Conservation (phyloP, 2,888 invertebrate species). For the Apomyelois bistriatella region DNA sequence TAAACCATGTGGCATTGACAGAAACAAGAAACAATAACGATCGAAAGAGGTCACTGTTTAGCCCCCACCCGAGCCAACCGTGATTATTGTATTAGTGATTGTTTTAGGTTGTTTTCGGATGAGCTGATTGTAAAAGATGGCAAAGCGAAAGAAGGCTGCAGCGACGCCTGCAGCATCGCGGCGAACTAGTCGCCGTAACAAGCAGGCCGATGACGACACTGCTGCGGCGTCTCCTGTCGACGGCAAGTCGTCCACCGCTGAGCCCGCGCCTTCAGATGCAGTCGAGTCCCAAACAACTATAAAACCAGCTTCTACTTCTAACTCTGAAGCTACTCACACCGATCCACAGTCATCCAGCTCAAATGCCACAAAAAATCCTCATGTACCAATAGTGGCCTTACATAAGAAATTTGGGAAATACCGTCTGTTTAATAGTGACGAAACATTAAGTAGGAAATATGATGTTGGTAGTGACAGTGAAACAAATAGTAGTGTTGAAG, state of each 20-base stretch:
- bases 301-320: constrained; percentile 15
- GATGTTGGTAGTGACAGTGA: constrained; percentile 74
- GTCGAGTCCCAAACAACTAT: constrained; percentile 13
- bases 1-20: constrained; percentile 61
- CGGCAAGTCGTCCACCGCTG: constrained; percentile 44
- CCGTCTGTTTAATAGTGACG: constrained; percentile 67
- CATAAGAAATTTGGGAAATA: constrained; percentile 81
- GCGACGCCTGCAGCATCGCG: constrained; percentile 49
- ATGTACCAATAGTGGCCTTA: constrained; percentile 53
- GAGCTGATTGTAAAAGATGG: constrained; percentile 45
- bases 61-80: constrained; percentile 20
- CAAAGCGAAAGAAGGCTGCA: constrained; percentile 66
- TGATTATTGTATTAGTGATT: constrained; percentile 26
- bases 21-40: constrained; percentile 42
- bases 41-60: constrained; percentile 61
- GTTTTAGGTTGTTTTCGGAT: constrained; percentile 52
- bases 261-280: constrained; percentile 17
- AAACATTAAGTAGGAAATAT: constrained; percentile 53
- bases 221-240: constrained; percentile 29
- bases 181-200: constrained; percentile 61
- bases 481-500: constrained; percentile 70
- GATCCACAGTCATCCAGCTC: constrained; percentile 33
- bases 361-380: constrained; percentile 36
- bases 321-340: constrained; percentile 21
- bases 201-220: constrained; percentile 39